Conservation (phyloP, 2,113 vertebrate species). For the Apteryx owenii region DNA sequence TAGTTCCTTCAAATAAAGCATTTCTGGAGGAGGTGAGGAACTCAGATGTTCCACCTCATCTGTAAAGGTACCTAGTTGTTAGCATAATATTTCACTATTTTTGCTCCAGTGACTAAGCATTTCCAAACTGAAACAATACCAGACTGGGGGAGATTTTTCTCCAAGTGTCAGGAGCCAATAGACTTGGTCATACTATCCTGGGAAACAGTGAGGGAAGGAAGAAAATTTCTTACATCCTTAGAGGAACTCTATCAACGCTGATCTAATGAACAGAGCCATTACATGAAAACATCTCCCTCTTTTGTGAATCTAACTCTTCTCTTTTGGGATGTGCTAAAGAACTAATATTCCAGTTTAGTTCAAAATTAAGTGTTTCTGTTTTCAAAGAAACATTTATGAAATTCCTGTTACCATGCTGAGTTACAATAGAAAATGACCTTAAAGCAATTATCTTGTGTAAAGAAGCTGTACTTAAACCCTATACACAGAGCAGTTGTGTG, state of each 20-base stretch:
- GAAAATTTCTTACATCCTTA: not conserved
- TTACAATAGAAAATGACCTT: too few relatives aligned
- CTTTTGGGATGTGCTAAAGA: not conserved
- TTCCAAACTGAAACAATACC: not conserved
- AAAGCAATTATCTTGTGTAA: not conserved
- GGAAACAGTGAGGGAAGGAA: not conserved
- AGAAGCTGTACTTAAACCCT: not conserved
- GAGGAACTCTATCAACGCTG: not conserved
- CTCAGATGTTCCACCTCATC: too few relatives aligned
- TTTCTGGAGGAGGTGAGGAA: not conserved
- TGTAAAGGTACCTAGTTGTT: not conserved
- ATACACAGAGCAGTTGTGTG: not conserved
- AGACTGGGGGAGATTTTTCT: not conserved
- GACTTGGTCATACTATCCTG: not conserved
- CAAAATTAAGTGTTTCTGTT: not conserved
- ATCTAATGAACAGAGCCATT: not conserved
- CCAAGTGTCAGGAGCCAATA: not conserved
- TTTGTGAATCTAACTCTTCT: not conserved
- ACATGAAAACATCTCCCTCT: not conserved
- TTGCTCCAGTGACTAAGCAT: not conserved
- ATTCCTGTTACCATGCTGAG: not conserved
- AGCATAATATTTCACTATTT: not conserved
- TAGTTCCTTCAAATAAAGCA: not conserved
- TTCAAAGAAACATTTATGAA: not conserved
- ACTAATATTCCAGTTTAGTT: not conserved